A percentile compares a stretch with the other conserved stretches of the same genome.
phyloP scores from a whole-genome alignment of 2,797 vertebrate species.

The Crenichthys baileyi region DNA sequence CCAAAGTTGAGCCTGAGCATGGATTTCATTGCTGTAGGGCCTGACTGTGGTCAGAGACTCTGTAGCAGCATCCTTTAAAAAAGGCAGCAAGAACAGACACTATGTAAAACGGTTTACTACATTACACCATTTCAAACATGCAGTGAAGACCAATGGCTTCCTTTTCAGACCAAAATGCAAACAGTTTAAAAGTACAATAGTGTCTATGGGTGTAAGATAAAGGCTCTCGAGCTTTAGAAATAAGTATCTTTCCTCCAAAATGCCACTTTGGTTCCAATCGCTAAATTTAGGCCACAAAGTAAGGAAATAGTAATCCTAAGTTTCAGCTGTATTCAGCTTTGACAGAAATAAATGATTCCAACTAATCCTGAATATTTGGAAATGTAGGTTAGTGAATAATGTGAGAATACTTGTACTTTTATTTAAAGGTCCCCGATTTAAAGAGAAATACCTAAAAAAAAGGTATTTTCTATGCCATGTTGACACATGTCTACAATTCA shows the following conservation, averaged over 20 bases:
- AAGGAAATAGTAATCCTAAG: too few species aligned
- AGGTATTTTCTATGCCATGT: too few species aligned
- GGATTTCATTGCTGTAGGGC: slow-evolving; percentile 98
- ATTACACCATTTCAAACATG: background rate
- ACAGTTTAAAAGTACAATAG: background rate
- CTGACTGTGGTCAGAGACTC: slow-evolving; percentile 96
- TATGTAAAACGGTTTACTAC: background rate
- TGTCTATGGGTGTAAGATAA: background rate
- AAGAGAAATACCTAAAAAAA: too few species aligned
- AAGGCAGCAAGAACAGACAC: slow-evolving; percentile 29
- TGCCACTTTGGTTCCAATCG: too few species aligned
- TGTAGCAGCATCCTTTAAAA: slow-evolving; percentile 88
- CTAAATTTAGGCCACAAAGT: too few species aligned
- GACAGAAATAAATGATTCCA: too few species aligned
- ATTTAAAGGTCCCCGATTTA: too few species aligned
- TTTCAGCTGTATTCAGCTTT: background rate
- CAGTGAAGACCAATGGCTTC: background rate
- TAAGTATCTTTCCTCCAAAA: background rate
- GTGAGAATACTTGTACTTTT: too few species aligned
- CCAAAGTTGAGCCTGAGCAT: slow-evolving; percentile 98
- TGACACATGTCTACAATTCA: too few species aligned
- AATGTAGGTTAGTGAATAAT: too few species aligned
- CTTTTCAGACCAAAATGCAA: background rate
- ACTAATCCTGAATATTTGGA: too few species aligned
- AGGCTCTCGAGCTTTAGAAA: background rate